phyloP scores from a whole-genome alignment of 2,797 vertebrate species.

The Chaunax sp. region DNA sequence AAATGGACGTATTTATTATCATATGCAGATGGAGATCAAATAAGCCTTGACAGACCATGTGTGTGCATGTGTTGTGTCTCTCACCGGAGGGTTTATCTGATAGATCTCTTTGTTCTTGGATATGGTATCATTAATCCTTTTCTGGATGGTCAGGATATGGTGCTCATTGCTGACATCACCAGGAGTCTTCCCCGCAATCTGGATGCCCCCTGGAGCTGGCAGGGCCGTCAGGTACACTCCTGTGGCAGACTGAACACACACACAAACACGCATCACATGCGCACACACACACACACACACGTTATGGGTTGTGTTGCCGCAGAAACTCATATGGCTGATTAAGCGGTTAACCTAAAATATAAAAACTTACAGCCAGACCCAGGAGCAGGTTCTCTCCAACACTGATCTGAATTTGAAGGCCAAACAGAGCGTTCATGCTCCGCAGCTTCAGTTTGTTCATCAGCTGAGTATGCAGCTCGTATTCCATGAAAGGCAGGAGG shows the following conservation, averaged over 20 bases:
- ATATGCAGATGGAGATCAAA: too few species aligned
- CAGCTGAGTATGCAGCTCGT: slow-evolving; percentile 97
- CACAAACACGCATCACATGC: slow-evolving; percentile 6
- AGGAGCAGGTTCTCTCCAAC: slow-evolving; percentile 98
- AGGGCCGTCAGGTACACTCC: slow-evolving; percentile 94
- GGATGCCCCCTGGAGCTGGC: slow-evolving; percentile 93
- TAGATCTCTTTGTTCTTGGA: slow-evolving; percentile 95
- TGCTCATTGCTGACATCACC: slow-evolving; percentile 94
- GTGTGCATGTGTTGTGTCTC: slow-evolving; percentile 45
- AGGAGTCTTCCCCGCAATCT: slow-evolving; percentile 95
- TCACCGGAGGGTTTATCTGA: slow-evolving; percentile 94
- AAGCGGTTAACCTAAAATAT: slow-evolving; percentile 7
- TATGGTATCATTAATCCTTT: slow-evolving; percentile 97
- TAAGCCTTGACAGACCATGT: too few species aligned
- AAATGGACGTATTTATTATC: too few species aligned
- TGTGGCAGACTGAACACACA: slow-evolving; percentile 90
- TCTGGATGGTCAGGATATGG: slow-evolving; percentile 94
- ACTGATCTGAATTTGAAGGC: slow-evolving; percentile 95
- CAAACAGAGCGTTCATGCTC: slow-evolving; percentile 97
- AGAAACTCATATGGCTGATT: not conserved
- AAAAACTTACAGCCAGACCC: slow-evolving; percentile 92
- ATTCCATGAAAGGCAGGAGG: slow-evolving; percentile 98
- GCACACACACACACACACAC: slow-evolving; percentile 10
- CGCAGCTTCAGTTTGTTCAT: slow-evolving; percentile 98
- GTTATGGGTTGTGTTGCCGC: not conserved